Evolutionary conservation across 2,113 vertebrate genomes (phyloP).

Genomic region (Odontophorus gujanensis): DNA sequence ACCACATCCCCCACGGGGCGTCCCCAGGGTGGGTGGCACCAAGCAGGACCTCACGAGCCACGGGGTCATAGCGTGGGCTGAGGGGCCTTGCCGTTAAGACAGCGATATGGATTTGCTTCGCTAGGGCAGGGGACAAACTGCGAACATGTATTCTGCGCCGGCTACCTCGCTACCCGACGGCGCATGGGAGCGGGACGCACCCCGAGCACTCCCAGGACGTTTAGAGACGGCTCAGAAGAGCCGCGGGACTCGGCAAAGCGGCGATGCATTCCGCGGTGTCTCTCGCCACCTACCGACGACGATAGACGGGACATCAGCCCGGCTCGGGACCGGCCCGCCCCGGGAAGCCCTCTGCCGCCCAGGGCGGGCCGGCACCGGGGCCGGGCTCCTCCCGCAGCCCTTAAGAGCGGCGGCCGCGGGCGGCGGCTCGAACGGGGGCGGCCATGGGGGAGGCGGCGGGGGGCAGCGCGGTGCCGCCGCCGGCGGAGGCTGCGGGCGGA

Average conservation of each 20-base stretch:
- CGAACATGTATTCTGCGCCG: not conserved
- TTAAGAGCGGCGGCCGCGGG: constrained; percentile 70
- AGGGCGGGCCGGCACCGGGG: constrained; percentile 18
- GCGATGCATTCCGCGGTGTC: constrained; percentile 69
- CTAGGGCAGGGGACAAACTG: accelerated
- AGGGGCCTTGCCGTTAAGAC: not conserved
- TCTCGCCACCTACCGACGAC: constrained; percentile 79
- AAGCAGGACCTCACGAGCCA: not conserved
- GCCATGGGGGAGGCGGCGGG: constrained; percentile 84
- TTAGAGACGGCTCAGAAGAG: not conserved
- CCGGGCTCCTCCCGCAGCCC: constrained; percentile 70
- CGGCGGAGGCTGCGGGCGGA: constrained; percentile 62
- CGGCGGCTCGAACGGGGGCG: not conserved
- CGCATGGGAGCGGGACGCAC: not conserved
- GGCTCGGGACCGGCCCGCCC: not conserved
- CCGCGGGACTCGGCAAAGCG: not conserved
- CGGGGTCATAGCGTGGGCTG: accelerated
- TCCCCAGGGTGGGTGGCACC: accelerated
- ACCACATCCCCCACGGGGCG: accelerated
- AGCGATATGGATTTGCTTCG: accelerated
- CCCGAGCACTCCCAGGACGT: not conserved
- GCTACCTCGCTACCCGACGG: accelerated
- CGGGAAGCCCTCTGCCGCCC: not conserved
- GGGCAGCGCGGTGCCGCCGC: constrained; percentile 75
- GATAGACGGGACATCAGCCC: not conserved